Evolutionary conservation across 1,140 invertebrate species (phyloP).

Genomic region (Tachypleus tridentatus): DNA sequence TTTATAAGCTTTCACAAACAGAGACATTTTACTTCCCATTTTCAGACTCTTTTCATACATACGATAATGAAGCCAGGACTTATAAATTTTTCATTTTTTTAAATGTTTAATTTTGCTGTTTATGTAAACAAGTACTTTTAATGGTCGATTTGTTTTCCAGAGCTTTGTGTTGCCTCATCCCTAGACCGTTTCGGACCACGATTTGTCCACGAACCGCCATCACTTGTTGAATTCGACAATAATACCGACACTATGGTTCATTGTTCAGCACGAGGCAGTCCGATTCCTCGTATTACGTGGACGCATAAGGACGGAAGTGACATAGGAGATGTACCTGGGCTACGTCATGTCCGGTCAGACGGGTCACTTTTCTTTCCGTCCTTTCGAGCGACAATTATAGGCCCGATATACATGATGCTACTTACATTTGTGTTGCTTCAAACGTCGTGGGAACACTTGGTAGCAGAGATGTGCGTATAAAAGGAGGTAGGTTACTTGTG

Average conservation of each 20-base stretch:
- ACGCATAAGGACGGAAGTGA: slow-evolving; percentile 42
- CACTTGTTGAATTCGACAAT: slow-evolving; percentile 84
- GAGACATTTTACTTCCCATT: too few species aligned
- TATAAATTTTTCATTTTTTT: too few species aligned
- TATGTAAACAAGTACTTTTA: too few species aligned
- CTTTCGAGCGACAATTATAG: slow-evolving; percentile 32
- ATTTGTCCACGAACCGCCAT: slow-evolving; percentile 80
- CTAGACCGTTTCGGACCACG: slow-evolving; percentile 50
- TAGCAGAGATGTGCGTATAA: slow-evolving; percentile 81
- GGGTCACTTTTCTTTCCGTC: slow-evolving; percentile 33
- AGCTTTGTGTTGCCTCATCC: too few species aligned
- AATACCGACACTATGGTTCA: slow-evolving; percentile 83
- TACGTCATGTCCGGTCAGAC: slow-evolving; percentile 48
- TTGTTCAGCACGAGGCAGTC: slow-evolving; percentile 79
- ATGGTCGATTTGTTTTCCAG: too few species aligned
- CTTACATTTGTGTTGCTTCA: slow-evolving; percentile 72
- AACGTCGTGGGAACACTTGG: slow-evolving; percentile 80
- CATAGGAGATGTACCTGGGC: slow-evolving; percentile 44
- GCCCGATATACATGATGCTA: slow-evolving; percentile 42
- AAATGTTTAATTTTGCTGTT: too few species aligned
- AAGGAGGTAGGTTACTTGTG: slow-evolving; percentile 61
- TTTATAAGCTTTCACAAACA: too few species aligned
- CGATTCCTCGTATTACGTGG: slow-evolving; percentile 81
- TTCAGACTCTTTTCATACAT: too few species aligned
- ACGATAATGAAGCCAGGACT: too few species aligned